phyloP scores from a whole-genome alignment of 2,888 invertebrate genomes.

The Spisula solida region DNA sequence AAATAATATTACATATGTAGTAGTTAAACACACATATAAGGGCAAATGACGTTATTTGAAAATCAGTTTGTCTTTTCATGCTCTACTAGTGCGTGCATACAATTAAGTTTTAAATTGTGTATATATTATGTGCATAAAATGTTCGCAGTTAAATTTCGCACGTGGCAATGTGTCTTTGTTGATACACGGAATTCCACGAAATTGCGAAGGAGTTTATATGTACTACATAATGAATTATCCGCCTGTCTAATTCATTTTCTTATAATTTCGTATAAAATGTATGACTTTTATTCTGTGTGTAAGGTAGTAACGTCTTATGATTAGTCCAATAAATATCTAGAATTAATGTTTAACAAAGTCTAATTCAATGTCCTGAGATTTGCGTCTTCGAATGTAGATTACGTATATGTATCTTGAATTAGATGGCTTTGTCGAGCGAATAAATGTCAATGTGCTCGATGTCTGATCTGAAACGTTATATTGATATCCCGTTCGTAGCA shows the following conservation, averaged over 20 bases:
- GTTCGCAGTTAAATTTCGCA: background rate
- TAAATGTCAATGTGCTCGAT: background rate
- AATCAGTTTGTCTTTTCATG: background rate
- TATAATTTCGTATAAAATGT: background rate
- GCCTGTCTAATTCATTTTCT: background rate
- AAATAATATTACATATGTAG: too few species aligned
- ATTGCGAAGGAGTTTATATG: background rate
- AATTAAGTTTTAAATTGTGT: background rate
- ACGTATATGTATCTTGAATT: background rate
- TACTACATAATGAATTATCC: background rate
- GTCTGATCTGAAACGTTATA: background rate
- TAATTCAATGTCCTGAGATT: background rate
- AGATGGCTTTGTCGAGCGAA: background rate
- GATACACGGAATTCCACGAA: background rate
- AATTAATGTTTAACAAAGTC: background rate
- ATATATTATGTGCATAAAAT: background rate
- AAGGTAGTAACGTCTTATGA: slow-evolving; percentile 4
- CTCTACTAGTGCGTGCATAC: background rate
- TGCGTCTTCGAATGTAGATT: background rate
- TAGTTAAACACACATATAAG: too few species aligned
- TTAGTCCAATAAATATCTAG: slow-evolving; percentile 5
- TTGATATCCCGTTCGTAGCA: background rate
- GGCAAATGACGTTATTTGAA: too few species aligned
- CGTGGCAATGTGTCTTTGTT: background rate
- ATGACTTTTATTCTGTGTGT: background rate